phyloP scores from a whole-genome alignment of 1,140 invertebrate species.

The Tachypleus tridentatus region DNA sequence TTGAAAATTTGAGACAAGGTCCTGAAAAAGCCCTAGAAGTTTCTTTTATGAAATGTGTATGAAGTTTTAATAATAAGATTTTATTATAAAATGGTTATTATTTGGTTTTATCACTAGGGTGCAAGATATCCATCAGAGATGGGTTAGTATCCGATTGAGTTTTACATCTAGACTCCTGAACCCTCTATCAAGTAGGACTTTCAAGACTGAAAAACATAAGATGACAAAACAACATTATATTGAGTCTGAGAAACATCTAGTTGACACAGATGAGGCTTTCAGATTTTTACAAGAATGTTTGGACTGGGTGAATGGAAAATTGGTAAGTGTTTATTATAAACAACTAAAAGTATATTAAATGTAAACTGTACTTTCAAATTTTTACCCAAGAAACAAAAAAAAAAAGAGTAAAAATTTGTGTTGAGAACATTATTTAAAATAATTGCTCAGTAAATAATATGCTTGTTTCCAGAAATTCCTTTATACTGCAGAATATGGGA shows the following conservation, averaged over 20 bases:
- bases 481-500: slow-evolving; percentile 84
- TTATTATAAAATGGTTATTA: neutral
- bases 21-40: neutral
- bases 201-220: slow-evolving; percentile 72
- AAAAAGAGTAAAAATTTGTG: too few relatives aligned
- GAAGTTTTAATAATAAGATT: neutral
- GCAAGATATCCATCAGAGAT: slow-evolving; percentile 80
- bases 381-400: too few relatives aligned
- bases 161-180: slow-evolving; percentile 72
- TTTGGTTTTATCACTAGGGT: slow-evolving; percentile 44
- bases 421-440: too few relatives aligned
- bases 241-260: slow-evolving; percentile 68
- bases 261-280: slow-evolving; percentile 85
- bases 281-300: slow-evolving; percentile 76
- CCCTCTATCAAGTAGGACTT: slow-evolving; percentile 50
- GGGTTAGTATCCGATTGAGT: slow-evolving; percentile 66
- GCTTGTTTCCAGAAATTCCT: slow-evolving; percentile 55
- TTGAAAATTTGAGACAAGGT: neutral
- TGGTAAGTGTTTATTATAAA: slow-evolving; percentile 10
- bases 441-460: neutral
- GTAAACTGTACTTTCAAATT: neutral
- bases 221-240: slow-evolving; percentile 43
- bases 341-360: neutral
- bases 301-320: slow-evolving; percentile 82
- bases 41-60: neutral